phyloP scores from a whole-genome alignment of 1,140 invertebrate species.

The Drosophila repletoides region DNA sequence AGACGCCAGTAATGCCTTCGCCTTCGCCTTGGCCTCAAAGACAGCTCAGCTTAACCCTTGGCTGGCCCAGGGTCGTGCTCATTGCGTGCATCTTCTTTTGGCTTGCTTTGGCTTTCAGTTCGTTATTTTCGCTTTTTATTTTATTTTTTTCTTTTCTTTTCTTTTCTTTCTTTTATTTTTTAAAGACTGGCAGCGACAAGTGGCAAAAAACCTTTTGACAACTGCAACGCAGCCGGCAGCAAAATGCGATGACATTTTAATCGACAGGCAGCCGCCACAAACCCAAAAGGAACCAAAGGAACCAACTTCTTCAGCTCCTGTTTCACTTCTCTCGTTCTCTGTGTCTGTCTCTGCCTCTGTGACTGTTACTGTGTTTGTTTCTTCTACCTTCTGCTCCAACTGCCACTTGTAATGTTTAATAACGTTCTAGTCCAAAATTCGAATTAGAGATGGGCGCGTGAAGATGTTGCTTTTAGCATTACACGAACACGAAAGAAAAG shows the following conservation, averaged over 20 bases:
- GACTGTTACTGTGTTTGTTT: background rate
- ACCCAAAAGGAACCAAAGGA: background rate
- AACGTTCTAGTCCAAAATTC: conserved; percentile 55
- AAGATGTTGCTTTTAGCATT: too few species aligned
- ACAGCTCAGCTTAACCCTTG: conserved; percentile 33
- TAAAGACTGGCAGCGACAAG: conserved; percentile 56
- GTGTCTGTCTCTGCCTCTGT: background rate
- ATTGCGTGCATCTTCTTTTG: conserved; percentile 2
- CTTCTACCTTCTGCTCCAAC: conserved; percentile 7
- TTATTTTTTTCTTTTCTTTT: background rate
- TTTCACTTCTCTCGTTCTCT: background rate
- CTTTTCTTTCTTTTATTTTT: background rate
- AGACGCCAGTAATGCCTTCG: background rate
- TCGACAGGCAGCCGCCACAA: conserved; percentile 52
- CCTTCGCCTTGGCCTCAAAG: conserved; percentile 20
- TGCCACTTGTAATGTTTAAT: conserved; percentile 43
- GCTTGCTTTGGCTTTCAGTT: background rate
- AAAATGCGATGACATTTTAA: conserved; percentile 78
- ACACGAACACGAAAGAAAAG: too few species aligned
- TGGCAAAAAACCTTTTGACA: conserved; percentile 70
- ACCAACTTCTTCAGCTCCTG: conserved; percentile 4
- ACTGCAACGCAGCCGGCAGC: conserved; percentile 60
- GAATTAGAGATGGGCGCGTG: too few species aligned
- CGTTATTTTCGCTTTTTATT: background rate
- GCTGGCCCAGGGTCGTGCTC: conserved; percentile 25